These are phyloP conservation scores for Tenodera sinensis DNA, from an alignment of 2,888 invertebrate genomes.

Conservation along the genomic window DNA sequence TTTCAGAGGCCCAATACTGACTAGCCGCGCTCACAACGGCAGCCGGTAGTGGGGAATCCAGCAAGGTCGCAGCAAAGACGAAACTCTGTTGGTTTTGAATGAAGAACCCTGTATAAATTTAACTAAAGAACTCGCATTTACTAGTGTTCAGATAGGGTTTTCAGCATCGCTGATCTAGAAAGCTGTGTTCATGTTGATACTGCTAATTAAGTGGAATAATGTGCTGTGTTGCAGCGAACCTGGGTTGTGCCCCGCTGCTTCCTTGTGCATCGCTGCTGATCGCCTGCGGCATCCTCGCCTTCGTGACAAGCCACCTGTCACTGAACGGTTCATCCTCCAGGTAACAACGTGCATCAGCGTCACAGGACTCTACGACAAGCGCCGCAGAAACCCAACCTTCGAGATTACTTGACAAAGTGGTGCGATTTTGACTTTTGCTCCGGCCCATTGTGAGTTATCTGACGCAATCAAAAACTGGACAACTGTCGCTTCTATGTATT, in stretches of 20 bases:
- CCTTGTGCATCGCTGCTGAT: slow-evolving; percentile 19
- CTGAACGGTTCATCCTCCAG: background rate
- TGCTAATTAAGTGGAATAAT: background rate
- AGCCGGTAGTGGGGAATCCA: too few species aligned
- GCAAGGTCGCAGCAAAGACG: too few species aligned
- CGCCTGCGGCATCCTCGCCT: slow-evolving; percentile 12
- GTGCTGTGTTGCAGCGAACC: background rate
- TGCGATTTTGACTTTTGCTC: background rate
- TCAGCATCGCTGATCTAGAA: too few species aligned
- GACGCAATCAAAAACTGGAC: background rate
- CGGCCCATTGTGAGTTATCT: background rate
- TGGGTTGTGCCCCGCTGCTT: slow-evolving; percentile 19
- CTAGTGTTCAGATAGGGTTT: too few species aligned
- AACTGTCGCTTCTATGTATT: background rate
- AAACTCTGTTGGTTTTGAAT: too few species aligned
- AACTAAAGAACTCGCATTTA: too few species aligned
- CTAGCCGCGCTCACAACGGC: too few species aligned
- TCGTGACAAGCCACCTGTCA: slow-evolving; percentile 17
- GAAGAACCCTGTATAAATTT: too few species aligned
- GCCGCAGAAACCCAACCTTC: background rate
- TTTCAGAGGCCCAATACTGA: too few species aligned
- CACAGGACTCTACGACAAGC: background rate
- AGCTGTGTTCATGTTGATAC: too few species aligned
- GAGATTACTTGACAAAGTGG: background rate
- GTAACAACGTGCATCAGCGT: slow-evolving; percentile 13